Base-by-base conservation (phyloP, 2,888 invertebrate species). In the Stenodera caucasica region DNA sequence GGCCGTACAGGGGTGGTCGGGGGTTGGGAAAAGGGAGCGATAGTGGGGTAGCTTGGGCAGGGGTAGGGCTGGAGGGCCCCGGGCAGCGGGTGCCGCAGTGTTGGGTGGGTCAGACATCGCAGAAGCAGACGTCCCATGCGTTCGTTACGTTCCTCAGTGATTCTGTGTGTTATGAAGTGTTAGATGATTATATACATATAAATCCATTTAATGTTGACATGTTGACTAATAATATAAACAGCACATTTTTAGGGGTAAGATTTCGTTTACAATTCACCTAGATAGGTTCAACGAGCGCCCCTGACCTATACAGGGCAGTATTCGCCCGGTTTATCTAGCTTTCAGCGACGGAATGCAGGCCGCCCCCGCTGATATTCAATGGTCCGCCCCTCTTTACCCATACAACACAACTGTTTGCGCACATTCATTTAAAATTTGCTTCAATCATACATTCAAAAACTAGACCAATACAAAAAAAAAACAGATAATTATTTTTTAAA, bases 81-180 rank as follows among this genome's bases (percentile, higher is more conserved):
- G 78, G 80, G 80, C 79, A 78, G 80, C 77, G 80, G 79, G 80
- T 80, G 80, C 78, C 78, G 79, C 78, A 80, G 78, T 77, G 78
- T 78, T 80, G 80, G 80, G 80, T 81, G 80, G 80, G 80, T 80
- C 80, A 80, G 80, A 80, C 80, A 77, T 78, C 79, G 79, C 77
- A 73, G 69, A 68, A 72, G 70, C 67, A 67, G 68, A 69, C 71
- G 69, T 72, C 67, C 67, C 70, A 71, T 71, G 72, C 71, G 70
- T 71, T 67, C 57, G 71, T 64, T 66, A 59, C 63, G 59, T 63
- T 65, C 64, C 66, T 52, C 61, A 52, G 57, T 63, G 63, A 65
- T 65, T 57, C 53, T 58, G 29, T 61, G 66, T 67, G 63, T 57
- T 59, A 60, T 67, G 60, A 61, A 63, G 65, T 57, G 61, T 55